phyloP scores from a whole-genome alignment of 2,113 vertebrate species.

The Cromileptes altivelis region DNA sequence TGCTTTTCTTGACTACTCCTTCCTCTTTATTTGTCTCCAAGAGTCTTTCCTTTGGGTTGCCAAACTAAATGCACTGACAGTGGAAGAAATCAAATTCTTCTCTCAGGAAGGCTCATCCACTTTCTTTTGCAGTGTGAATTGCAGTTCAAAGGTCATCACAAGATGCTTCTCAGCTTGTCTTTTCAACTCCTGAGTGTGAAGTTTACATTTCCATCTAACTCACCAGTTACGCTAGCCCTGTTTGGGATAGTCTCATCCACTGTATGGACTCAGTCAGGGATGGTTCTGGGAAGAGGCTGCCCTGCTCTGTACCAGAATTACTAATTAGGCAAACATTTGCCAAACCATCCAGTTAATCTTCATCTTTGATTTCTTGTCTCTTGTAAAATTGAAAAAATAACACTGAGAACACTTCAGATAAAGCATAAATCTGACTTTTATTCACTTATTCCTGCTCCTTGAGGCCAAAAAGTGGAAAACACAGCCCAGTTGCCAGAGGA shows the following conservation, averaged over 20 bases:
- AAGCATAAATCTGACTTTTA: background rate
- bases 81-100: conserved; percentile 19
- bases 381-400: background rate
- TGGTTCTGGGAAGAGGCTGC: conserved; percentile 17
- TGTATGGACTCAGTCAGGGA: background rate
- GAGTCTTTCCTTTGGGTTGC: conserved; percentile 21
- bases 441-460: background rate
- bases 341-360: conserved; percentile 25
- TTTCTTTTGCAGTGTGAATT: conserved; percentile 11
- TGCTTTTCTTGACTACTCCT: conserved; percentile 40
- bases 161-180: background rate
- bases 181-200: background rate
- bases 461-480: background rate
- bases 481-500: no score
- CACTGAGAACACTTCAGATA: background rate
- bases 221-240: background rate
- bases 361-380: background rate
- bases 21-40: conserved; percentile 46
- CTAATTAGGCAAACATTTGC: conserved; percentile 1
- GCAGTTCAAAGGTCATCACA: conserved; percentile 12
- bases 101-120: background rate
- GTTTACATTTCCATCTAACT: background rate
- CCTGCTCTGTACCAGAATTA: conserved; percentile 17
- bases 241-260: background rate
- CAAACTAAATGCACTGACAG: conserved; percentile 35